Base-by-base conservation (phyloP, 1,140 invertebrate species). In the Drosophila aff. region DNA sequence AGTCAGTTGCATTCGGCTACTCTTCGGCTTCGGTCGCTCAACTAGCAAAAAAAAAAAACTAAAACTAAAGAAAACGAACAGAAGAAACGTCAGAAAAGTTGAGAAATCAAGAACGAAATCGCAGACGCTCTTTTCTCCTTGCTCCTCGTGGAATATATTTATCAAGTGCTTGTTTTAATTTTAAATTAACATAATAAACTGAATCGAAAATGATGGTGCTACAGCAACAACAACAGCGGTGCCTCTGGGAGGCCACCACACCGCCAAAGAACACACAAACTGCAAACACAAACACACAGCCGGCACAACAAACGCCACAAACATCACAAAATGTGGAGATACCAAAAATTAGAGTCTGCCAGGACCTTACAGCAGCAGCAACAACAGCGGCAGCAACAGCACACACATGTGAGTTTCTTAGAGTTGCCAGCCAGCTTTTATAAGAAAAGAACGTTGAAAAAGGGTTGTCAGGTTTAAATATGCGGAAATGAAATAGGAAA, bases 1-100 rank as follows among this genome's bases (percentile, higher is more conserved):
- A 63, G 66, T 47, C 74, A 82, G 79, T 82, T 90, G 85, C 85
- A 90, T 90, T 91, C 82, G 79, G 72, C 66, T 55, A 74, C 81
- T 66, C 76, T 43, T 52, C 61, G 59, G 75, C 53, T 57, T 72
- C 44, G 49, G 58, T 47, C 36, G 46, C 72, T 71, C 58, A 62
- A 69, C 9, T 44, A 18, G 23, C 21, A 60, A 49, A 40, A 41
- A 40, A 4, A 41, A 50, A 26, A 49, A 33, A 28, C 23, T 23
- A 7, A 11, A 52, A 18, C 26, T 40, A 26, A 44, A 66, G 11
- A 44, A 43, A 47, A 46, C 26, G 44, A 66, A 18, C 40, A 16
- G 16, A 73, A 49, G 23, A 41, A 50, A 26, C 57, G 57, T 18
- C 50, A 40, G 11, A 26, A 40, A 9, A 52, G 31, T 44, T 50